Base-by-base conservation (phyloP, 2,888 invertebrate species). In the Andrena bucephala region DNA sequence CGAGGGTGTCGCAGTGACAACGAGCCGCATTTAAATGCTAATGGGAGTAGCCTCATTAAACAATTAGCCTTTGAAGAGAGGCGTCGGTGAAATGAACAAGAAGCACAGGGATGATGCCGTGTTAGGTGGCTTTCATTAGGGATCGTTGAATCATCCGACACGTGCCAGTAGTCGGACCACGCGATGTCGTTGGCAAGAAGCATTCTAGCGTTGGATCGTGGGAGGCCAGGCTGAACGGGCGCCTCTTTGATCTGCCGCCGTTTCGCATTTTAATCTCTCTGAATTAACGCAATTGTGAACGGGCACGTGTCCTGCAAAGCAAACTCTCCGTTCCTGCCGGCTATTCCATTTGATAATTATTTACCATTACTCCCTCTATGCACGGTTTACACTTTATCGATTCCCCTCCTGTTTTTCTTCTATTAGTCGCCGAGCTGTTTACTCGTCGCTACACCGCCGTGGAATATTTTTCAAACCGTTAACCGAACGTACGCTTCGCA, bases 21-120 rank as follows among this genome's bases (percentile, higher is more conserved):
- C 89, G 89, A 89, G 87, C 84, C 90, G 90, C 89, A 92, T 92
- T 93, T 91, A 91, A 93, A 93, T 92, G 92, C 92, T 92, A 92
- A 93, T 93, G 88, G 89, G 74, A 85, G 82, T 85, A 82, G 89
- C 86, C 91, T 93, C 93, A 92, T 93, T 93, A 93, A 93, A 92
- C 91, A 92, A 93, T 93, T 93, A 93, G 90, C 91, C 92, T 93
- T 89, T 89, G 88, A 87, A 88, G 88, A 79, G 88, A 81, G 85
- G 85, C 87, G 85, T 77, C 59, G 79, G 83, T 78, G 81, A 86
- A 85, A 85, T 74, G 84, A 79, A 77, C 85, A 76, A 81, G 83
- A 80, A 65, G 72, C 42, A 16, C 42, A 60, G 76, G 82, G 65
- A 62, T 27, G 52, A 77, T 71, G 72, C 83, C 86, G 86, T 85